phyloP scores from a whole-genome alignment of 2,113 vertebrate species.

The Leucoraja erinaceus region DNA sequence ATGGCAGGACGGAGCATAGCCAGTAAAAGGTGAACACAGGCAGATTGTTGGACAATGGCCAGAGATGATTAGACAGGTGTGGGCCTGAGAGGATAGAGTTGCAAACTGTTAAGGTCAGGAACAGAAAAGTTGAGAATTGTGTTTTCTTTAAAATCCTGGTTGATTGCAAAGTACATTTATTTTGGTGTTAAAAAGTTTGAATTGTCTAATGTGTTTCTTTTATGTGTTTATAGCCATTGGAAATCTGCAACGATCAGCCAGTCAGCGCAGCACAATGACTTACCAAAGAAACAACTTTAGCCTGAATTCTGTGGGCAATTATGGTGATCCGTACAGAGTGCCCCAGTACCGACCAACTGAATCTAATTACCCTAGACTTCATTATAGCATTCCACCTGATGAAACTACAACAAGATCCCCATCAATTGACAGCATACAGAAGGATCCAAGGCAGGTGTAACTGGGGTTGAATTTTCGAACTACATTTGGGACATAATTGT shows the following conservation, averaged over 20 bases:
- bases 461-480: neutral
- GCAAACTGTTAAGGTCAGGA: too few relatives aligned
- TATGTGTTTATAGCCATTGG: conserved; percentile 65
- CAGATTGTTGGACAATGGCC: neutral
- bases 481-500: neutral
- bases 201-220: conserved; percentile 40
- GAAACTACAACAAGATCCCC: conserved; percentile 80
- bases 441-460: conserved; percentile 80
- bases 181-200: neutral
- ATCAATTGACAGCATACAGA: conserved; percentile 95
- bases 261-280: conserved; percentile 82
- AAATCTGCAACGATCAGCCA: conserved; percentile 83
- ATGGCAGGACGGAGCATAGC: too few relatives aligned
- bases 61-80: too few relatives aligned
- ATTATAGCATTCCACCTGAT: conserved; percentile 60
- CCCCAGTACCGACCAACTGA: conserved; percentile 73
- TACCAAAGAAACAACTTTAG: conserved; percentile 90
- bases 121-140: neutral
- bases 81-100: too few relatives aligned
- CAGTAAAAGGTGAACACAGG: too few relatives aligned
- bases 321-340: conserved; percentile 76
- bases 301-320: conserved; percentile 72
- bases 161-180: neutral
- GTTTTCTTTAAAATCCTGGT: neutral
- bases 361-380: conserved; percentile 59